phyloP scores from a whole-genome alignment of 2,113 vertebrate genomes.

The Anarhynchus alexandrinus region DNA sequence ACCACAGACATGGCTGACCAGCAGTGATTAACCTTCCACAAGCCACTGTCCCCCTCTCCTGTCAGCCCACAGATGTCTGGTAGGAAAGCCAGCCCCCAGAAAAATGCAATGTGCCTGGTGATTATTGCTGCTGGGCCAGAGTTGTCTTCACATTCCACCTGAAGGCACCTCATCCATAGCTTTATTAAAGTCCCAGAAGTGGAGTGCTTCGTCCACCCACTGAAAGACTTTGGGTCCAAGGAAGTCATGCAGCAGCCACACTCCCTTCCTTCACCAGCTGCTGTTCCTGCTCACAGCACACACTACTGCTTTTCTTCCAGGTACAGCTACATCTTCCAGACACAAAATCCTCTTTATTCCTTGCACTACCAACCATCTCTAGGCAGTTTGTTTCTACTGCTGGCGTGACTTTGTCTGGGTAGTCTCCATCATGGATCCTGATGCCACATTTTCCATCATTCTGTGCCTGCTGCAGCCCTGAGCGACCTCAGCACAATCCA shows the following conservation, averaged over 20 bases:
- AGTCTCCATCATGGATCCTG: background rate
- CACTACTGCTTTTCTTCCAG: background rate
- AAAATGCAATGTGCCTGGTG: background rate
- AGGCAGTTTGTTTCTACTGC: background rate
- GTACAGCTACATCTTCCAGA: background rate
- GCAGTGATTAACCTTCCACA: no score
- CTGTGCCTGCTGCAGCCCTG: background rate
- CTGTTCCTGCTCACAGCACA: background rate
- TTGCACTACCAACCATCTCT: no score
- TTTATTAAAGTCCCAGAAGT: background rate
- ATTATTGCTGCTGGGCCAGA: background rate
- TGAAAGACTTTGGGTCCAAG: background rate
- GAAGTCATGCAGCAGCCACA: background rate
- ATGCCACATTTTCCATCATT: no score
- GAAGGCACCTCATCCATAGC: background rate
- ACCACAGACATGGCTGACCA: no score
- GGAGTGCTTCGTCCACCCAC: background rate
- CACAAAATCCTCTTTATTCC: background rate
- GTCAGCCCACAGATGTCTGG: background rate
- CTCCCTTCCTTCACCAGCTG: background rate
- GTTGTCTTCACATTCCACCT: background rate
- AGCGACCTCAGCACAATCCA: accelerated
- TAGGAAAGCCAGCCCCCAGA: background rate
- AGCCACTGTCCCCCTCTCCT: background rate
- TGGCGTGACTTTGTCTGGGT: background rate